Percentiles rank a stretch among this genome's conserved stretches.
Evolutionary conservation across 2,888 invertebrate genomes (phyloP).

Genomic region (Andrena haemorrhoa): DNA sequence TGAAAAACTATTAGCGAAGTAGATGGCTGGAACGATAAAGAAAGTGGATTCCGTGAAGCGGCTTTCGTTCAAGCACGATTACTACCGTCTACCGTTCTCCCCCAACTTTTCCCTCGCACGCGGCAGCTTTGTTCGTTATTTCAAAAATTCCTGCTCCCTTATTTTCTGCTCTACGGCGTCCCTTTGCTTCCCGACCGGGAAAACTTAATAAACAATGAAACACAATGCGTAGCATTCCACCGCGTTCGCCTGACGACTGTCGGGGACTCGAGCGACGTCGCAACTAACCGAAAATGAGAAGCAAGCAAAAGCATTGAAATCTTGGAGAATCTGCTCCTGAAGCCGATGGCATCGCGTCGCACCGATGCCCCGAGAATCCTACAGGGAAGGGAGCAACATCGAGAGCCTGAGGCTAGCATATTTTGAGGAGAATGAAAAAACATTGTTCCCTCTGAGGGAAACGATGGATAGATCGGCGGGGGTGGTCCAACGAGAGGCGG

Average conservation of each 20-base stretch:
- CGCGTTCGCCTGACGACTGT: not conserved
- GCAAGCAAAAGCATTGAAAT: not conserved
- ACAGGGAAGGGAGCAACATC: conserved; percentile 10
- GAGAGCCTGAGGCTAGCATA: conserved; percentile 78
- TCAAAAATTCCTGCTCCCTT: not conserved
- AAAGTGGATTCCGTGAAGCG: conserved; percentile 51
- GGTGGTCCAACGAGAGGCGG: conserved; percentile 50
- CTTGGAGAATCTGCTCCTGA: conserved; percentile 17
- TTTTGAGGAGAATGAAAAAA: conserved; percentile 82
- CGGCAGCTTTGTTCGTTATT: conserved; percentile 7
- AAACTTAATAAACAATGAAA: not conserved
- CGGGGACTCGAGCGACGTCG: not conserved
- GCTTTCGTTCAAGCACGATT: conserved; percentile 60
- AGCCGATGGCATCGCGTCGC: conserved; percentile 13
- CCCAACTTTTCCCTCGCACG: not conserved
- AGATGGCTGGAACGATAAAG: conserved; percentile 42
- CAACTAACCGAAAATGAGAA: not conserved
- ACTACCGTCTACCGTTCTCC: conserved; percentile 30
- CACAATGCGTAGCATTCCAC: too few relatives aligned
- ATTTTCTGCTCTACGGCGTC: not conserved
- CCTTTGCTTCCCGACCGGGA: not conserved
- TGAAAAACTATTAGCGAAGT: conserved; percentile 63
- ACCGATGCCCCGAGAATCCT: conserved; percentile 17
- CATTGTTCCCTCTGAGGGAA: conserved; percentile 78
- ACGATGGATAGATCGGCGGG: conserved; percentile 71